Evolutionary conservation across 2,113 vertebrate species (phyloP).

Genomic region (Nesoenas mayeri): DNA sequence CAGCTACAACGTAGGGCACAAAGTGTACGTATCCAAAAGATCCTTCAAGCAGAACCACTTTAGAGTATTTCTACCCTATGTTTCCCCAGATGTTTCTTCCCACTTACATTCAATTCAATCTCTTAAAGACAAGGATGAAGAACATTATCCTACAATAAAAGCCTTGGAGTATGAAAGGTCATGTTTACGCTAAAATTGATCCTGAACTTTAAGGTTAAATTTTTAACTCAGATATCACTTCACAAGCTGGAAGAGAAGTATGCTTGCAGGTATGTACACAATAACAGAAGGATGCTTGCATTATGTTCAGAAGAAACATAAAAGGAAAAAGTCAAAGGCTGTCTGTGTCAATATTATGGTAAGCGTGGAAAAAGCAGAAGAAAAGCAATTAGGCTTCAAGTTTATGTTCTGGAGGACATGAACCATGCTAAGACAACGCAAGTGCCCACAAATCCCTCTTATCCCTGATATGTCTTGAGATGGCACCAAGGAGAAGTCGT

Average conservation of each 20-base stretch:
- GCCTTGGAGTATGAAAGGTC: background rate
- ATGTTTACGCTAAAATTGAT: background rate
- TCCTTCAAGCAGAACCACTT: background rate
- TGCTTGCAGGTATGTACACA: background rate
- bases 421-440: constrained; percentile 42
- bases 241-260: background rate
- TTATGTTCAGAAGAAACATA: background rate
- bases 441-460: constrained; percentile 36
- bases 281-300: background rate
- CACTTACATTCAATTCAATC: background rate
- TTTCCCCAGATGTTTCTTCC: background rate
- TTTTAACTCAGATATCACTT: background rate
- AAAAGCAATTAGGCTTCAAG: constrained; percentile 56
- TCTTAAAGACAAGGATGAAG: background rate
- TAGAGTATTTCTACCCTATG: background rate
- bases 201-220: background rate
- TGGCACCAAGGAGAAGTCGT: no score
- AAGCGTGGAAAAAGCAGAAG: constrained; percentile 34
- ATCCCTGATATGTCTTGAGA: no score
- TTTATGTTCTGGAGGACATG: constrained; percentile 8
- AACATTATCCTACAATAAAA: background rate
- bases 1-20: background rate
- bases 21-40: background rate
- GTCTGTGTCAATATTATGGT: background rate
- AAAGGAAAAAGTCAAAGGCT: background rate